Conservation (phyloP, 2,797 vertebrate genomes). For the Nyctibius grandis region DNA sequence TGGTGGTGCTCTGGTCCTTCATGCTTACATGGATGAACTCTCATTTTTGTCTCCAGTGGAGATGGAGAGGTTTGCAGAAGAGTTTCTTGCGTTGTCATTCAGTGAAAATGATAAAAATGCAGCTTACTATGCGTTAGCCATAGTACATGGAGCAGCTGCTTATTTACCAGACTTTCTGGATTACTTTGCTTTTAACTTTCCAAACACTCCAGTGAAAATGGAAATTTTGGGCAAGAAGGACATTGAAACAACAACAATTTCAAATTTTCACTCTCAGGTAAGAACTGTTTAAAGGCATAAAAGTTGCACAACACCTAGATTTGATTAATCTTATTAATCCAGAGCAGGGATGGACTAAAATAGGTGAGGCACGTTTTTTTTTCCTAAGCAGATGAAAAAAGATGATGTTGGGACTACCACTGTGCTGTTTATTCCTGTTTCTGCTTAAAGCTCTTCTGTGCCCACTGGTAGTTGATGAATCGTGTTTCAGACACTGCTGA, state of each 20-base stretch:
- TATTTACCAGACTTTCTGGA: constrained; percentile 98
- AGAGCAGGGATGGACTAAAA: background rate
- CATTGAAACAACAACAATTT: constrained; percentile 97
- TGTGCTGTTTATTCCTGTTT: background rate
- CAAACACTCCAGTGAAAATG: constrained; percentile 97
- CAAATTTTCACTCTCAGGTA: constrained; percentile 98
- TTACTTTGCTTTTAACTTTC: constrained; percentile 99
- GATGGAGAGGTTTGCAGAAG: constrained; percentile 90
- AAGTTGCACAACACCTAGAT: background rate
- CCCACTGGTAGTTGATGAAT: background rate
- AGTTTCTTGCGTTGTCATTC: constrained; percentile 92
- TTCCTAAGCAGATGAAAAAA: background rate
- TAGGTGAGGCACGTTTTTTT: background rate
- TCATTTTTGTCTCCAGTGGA: constrained; percentile 88
- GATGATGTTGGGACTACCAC: background rate
- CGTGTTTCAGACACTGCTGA: background rate
- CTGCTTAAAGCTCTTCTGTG: constrained; percentile 42
- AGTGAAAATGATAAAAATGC: constrained; percentile 88
- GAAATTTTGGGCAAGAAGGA: constrained; percentile 99
- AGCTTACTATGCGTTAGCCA: constrained; percentile 89
- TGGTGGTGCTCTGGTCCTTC: constrained; percentile 90
- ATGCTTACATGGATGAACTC: constrained; percentile 95
- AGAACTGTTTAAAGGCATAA: background rate
- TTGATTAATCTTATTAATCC: background rate
- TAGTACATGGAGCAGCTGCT: constrained; percentile 92